Base-by-base conservation (phyloP, 2,888 invertebrate genomes). In the Ethmia dodecea region DNA sequence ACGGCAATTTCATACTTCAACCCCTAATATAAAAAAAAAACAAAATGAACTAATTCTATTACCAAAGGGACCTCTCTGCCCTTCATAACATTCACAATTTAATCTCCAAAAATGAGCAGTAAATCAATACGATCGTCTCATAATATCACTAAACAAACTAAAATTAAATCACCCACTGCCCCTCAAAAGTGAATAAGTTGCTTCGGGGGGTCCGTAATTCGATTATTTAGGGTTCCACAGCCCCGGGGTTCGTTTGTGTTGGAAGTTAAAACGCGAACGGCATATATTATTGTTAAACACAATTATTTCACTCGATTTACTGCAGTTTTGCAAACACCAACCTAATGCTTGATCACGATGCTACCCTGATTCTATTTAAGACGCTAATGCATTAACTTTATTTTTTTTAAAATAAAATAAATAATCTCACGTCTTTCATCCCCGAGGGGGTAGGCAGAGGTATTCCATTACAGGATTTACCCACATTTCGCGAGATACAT, bases 251-350 rank as follows among this genome's bases (percentile, higher is more conserved):
- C 32, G 40, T 46, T 26, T 10, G 26, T 11, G 11, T 26, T 26
- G 11, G 6, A 26, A 26, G 26, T 26, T 26, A 12, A 22, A 33
- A 41, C 31, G 35, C 37, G 20, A 33, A 38, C 42, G 46, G 47
- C 43, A 40, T 43, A 46, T 51, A 50, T 59, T 59, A 62, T 63
- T 54, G 49, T 52, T 54, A 63, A 73, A 72, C 66, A 56, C 54
- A 63, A 71, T 70, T 62, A 67, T 71, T 60, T 61, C 74, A 52
- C 62, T 53, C 73, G 62, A 74, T 77, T 77, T 65, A 67, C 52
- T 52, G 40, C 40, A 60, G 66, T 67, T 71, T 69, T 59, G 61
- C 55, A 69, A 71, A 74, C 70, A 69, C 47, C 48, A 42, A 49
- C 52, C 49, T 59, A 60, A 65, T 64, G 57, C n/a, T n/a, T n/a